Conservation (phyloP, 2,113 vertebrate genomes). For the Trematocara zebra region DNA sequence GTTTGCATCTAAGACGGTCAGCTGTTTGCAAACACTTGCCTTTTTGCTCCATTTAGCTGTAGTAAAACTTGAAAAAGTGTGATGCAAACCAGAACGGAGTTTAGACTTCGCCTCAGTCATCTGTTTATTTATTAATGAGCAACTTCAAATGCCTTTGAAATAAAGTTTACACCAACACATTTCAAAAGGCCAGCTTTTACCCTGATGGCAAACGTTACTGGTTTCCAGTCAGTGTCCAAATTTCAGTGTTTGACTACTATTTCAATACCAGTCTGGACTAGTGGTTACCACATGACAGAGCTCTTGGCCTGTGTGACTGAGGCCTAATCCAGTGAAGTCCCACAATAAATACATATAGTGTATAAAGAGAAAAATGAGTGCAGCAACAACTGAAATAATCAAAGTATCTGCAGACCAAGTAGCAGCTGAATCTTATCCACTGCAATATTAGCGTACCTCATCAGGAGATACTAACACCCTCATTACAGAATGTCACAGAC, state of each 20-base stretch:
- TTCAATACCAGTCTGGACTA: neutral
- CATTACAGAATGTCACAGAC: neutral
- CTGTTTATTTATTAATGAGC: neutral
- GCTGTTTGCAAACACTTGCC: neutral
- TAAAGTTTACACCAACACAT: neutral
- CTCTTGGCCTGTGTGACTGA: neutral
- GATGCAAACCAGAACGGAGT: neutral
- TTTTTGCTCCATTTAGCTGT: neutral
- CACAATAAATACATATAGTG: neutral
- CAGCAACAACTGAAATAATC: neutral
- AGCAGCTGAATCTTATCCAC: neutral
- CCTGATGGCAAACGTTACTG: neutral
- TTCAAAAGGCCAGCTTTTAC: neutral
- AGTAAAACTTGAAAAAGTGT: neutral
- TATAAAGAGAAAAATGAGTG: neutral
- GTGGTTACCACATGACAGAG: neutral
- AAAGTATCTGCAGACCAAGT: neutral
- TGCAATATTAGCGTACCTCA: neutral
- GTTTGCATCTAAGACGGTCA: neutral
- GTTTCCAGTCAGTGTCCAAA: neutral
- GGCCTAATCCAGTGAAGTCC: neutral
- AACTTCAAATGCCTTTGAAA: neutral
- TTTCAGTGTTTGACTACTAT: neutral
- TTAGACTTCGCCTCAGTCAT: neutral
- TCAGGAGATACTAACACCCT: neutral